Percentiles rank a stretch among this genome's conserved stretches.
Evolutionary conservation across 2,113 vertebrate species (phyloP).

Genomic region (Ahaetulla prasina): DNA sequence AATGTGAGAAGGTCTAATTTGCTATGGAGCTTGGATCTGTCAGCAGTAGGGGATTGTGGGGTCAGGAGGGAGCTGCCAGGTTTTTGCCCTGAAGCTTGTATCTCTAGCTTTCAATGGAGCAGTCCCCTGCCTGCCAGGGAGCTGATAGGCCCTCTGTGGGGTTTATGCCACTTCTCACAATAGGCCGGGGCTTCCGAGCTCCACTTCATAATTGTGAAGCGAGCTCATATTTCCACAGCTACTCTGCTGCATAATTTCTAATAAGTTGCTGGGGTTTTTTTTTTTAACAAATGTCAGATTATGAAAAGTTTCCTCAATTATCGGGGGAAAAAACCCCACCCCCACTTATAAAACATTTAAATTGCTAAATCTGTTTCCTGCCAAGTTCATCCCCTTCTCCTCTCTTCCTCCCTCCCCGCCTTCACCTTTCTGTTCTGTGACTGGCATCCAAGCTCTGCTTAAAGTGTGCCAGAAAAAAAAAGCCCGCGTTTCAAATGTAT

Average conservation of each 20-base stretch:
- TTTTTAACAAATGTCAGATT: slow-evolving; percentile 84
- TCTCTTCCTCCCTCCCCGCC: fast-evolving
- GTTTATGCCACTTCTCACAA: slow-evolving; percentile 99
- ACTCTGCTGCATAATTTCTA: slow-evolving; percentile 84
- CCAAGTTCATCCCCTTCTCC: slow-evolving; percentile 52
- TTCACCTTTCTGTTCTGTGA: not conserved
- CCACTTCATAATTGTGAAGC: slow-evolving; percentile 99
- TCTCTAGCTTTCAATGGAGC: slow-evolving; percentile 99
- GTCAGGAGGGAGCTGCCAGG: slow-evolving; percentile 99
- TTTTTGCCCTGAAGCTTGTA: slow-evolving; percentile 99
- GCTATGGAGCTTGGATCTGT: slow-evolving; percentile 99
- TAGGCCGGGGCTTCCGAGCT: slow-evolving; percentile 95
- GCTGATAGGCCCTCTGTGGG: slow-evolving; percentile 99
- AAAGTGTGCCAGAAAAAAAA: not conserved
- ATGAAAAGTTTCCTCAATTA: slow-evolving; percentile 85
- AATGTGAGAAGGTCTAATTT: slow-evolving; percentile 99
- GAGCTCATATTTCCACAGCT: slow-evolving; percentile 96
- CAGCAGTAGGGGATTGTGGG: slow-evolving; percentile 99
- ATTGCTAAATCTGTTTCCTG: slow-evolving; percentile 78
- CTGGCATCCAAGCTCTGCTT: fast-evolving
- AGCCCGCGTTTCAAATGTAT: not conserved
- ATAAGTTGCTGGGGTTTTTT: slow-evolving; percentile 70
- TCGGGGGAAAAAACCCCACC: slow-evolving; percentile 33
- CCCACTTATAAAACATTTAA: slow-evolving; percentile 82
- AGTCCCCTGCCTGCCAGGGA: slow-evolving; percentile 99